Base-by-base conservation (phyloP, 2,797 vertebrate species). In the Enteromius fasciolatus region DNA sequence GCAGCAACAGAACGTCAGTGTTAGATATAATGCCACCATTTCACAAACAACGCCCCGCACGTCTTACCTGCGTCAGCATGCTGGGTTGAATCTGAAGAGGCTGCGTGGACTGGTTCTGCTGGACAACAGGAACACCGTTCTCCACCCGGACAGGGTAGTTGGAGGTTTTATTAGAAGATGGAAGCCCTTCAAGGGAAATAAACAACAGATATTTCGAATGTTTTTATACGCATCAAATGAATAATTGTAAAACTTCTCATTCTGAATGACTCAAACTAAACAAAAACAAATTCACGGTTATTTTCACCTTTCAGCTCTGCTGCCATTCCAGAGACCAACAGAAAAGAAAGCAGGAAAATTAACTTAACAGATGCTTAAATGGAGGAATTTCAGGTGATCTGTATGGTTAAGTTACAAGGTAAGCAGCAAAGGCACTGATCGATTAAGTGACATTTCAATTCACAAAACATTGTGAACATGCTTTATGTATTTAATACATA, bases 51-150 rank as follows among this genome's bases (percentile, higher is more conserved):
- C 25, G 44, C 0, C 7, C 10, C 36, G 23, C 18, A 17, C 36
- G 68, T 28, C 64, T 77, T 96, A 99, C 98, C 97, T 99, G 98
- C 23, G 98, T 93, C 64, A 99, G 96, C 90, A 99, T 96, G 89
- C 97, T 96, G 14, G 98, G 97, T 88, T 99, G 98, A 87, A 99
- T 95, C 95, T 99, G 98, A n/a, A 99, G 91, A 0, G 97, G 95
- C 91, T 98, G 98, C 0, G 96, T 94, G 82, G 97, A 95, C 76
- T 97, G 97, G 70, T 96, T 96, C 90, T 98, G 98, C 87, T 97
- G 97, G 79, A 98, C 97, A 74, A 99, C 94, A 1, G 98, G 97
- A 84, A 98, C 96, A 39, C 96, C 95, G 82, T 94, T 98, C 88
- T 99, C 97, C 97, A 99, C 97, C 89, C 97, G 94, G 84, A 99